Evolutionary conservation across 2,113 vertebrate genomes (phyloP).

Genomic region (Electrona antarctica): DNA sequence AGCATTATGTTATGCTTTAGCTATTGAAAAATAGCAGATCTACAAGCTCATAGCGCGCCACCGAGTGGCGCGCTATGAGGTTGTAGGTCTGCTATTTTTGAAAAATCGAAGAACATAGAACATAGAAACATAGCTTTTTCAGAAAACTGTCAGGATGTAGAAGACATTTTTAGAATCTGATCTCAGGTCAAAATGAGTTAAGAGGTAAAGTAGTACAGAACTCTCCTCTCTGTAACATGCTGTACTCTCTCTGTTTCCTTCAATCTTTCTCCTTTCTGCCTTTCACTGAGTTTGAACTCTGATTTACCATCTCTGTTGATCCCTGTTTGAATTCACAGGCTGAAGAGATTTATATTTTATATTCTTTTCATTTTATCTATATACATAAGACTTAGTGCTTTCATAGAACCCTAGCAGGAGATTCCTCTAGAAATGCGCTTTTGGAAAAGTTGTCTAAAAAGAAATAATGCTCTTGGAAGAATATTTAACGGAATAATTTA

Average conservation of each 20-base stretch:
- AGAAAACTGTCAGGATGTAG: no score
- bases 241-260: neutral
- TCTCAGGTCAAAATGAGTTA: no score
- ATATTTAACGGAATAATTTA: slow-evolving; percentile 58
- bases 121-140: no score
- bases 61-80: no score
- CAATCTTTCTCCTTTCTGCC: neutral
- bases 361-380: slow-evolving; percentile 19
- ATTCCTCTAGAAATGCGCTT: slow-evolving; percentile 21
- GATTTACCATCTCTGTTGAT: slow-evolving; percentile 15
- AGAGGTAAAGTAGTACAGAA: no score
- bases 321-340: slow-evolving; percentile 28
- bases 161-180: no score
- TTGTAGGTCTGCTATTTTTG: no score
- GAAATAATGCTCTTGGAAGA: slow-evolving; percentile 1
- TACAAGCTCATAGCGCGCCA: no score
- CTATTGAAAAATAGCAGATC: no score
- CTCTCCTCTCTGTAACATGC: neutral
- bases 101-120: no score
- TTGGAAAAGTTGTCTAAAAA: slow-evolving; percentile 31
- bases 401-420: slow-evolving; percentile 18
- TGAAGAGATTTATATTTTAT: slow-evolving; percentile 16
- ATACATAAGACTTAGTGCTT: slow-evolving; percentile 14
- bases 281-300: slow-evolving; percentile 5
- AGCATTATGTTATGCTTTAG: no score